phyloP scores from a whole-genome alignment of 2,888 invertebrate genomes.

The Tetragnatha montana region DNA sequence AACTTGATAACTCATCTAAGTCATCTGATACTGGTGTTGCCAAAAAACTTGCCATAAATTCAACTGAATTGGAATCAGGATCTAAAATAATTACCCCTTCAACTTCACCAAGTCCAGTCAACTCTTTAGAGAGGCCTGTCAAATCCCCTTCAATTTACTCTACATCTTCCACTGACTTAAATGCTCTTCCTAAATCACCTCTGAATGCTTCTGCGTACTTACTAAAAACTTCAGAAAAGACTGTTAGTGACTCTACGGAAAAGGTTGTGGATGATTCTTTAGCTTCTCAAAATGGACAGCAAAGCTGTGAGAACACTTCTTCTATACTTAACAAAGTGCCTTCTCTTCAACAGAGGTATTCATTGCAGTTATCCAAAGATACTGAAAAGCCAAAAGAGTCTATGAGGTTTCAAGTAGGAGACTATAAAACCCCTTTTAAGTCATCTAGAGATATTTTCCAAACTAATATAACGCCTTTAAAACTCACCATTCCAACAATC shows the following conservation, averaged over 20 bases:
- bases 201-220: background rate
- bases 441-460: conserved; percentile 59
- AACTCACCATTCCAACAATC: conserved; percentile 43
- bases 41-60: background rate
- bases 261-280: background rate
- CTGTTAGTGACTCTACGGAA: background rate
- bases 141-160: background rate
- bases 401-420: conserved; percentile 22
- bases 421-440: conserved; percentile 38
- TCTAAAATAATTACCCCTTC: conserved; percentile 28
- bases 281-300: conserved; percentile 33
- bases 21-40: background rate
- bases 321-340: conserved; percentile 23
- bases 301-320: conserved; percentile 35
- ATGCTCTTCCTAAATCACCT: conserved; percentile 1
- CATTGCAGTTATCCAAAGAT: conserved; percentile 6
- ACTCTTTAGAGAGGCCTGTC: background rate
- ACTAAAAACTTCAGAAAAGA: background rate
- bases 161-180: background rate
- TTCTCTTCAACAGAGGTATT: conserved; percentile 7
- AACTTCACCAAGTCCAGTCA: no score
- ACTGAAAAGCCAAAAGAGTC: background rate
- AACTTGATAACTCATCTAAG: background rate
- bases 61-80: conserved; percentile 11
- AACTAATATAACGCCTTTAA: conserved; percentile 48